A percentile compares a stretch with the other conserved stretches of the same genome.
phyloP scores from a whole-genome alignment of 2,113 vertebrate genomes.

The Felis catus region DNA sequence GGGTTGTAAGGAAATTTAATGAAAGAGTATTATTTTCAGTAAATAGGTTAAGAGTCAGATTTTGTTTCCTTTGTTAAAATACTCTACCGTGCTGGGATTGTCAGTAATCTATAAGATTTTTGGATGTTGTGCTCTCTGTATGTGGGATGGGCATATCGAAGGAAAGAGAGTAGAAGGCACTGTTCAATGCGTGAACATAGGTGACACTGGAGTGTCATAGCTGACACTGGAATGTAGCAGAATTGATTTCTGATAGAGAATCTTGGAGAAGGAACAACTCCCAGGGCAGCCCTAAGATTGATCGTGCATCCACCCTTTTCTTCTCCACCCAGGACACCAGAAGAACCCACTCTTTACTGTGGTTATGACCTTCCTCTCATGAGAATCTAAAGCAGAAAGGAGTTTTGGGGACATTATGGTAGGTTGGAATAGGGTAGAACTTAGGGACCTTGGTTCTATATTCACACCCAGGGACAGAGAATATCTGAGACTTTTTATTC shows the following conservation, averaged over 20 bases:
- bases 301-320: background rate
- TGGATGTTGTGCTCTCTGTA: background rate
- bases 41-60: background rate
- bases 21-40: background rate
- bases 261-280: background rate
- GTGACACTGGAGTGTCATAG: background rate
- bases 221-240: background rate
- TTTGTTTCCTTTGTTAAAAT: background rate
- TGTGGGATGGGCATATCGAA: background rate
- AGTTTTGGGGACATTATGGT: background rate
- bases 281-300: background rate
- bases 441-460: background rate
- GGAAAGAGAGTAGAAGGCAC: background rate
- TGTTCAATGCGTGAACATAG: background rate
- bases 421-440: background rate
- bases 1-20: conserved; percentile 19
- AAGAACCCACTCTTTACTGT: background rate
- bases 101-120: background rate
- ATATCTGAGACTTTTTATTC: background rate
- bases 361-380: background rate
- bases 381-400: background rate
- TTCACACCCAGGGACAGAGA: background rate
- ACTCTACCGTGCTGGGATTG: background rate
- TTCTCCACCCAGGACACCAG: background rate
- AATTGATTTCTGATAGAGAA: background rate